Conservation (phyloP, 2,113 vertebrate genomes). For the Sander lucioperca region DNA sequence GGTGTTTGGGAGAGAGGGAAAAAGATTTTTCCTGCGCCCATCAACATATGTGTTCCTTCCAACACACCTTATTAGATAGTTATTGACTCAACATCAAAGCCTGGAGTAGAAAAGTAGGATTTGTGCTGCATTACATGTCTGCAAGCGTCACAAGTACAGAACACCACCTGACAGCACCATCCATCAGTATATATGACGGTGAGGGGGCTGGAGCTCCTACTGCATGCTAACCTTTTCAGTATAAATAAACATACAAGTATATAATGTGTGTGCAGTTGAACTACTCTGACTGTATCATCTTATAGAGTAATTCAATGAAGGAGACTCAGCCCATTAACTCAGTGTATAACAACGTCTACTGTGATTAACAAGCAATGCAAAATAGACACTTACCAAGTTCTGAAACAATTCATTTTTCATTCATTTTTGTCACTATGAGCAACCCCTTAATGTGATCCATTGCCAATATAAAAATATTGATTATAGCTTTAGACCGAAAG, state of each 20-base stretch:
- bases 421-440: background rate
- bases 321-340: slow-evolving; percentile 15
- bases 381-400: background rate
- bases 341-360: background rate
- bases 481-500: background rate
- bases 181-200: background rate
- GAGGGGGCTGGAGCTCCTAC: background rate
- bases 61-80: slow-evolving; percentile 48
- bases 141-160: background rate
- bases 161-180: slow-evolving; percentile 18
- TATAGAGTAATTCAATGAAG: background rate
- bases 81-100: slow-evolving; percentile 57
- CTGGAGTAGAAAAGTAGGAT: slow-evolving; percentile 27
- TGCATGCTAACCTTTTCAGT: background rate
- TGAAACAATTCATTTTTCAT: background rate
- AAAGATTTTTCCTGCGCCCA: slow-evolving; percentile 2
- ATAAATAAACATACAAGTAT: background rate
- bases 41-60: slow-evolving; percentile 32
- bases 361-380: slow-evolving; percentile 22
- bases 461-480: background rate
- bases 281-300: background rate
- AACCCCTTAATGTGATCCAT: background rate
- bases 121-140: slow-evolving; percentile 7
- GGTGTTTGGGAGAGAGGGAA: background rate
- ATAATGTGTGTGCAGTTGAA: background rate